Evolutionary conservation across 2,888 invertebrate species (phyloP).

Genomic region (Acronicta psi): DNA sequence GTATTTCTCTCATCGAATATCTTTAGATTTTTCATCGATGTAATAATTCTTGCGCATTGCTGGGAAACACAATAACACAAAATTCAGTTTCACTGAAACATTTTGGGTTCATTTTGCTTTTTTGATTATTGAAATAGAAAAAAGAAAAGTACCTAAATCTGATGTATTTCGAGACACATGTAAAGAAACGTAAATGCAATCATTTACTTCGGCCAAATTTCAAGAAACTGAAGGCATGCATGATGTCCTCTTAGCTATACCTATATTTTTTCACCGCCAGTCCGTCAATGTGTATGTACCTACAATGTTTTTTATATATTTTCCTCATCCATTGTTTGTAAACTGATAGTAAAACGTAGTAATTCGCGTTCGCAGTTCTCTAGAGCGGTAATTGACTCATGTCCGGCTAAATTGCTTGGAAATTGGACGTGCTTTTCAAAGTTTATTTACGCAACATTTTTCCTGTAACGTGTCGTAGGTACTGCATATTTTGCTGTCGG

Average conservation of each 20-base stretch:
- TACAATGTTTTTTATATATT: constrained; percentile 24
- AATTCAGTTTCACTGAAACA: too few relatives aligned
- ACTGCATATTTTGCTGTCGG: too few relatives aligned
- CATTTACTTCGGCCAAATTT: too few relatives aligned
- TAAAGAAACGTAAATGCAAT: too few relatives aligned
- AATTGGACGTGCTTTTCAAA: constrained; percentile 6
- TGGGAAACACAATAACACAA: too few relatives aligned
- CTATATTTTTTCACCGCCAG: background rate
- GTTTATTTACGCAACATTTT: constrained; percentile 27
- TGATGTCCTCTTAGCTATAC: background rate
- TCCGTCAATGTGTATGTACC: background rate
- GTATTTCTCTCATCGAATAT: too few relatives aligned
- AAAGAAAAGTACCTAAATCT: too few relatives aligned
- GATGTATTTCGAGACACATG: too few relatives aligned
- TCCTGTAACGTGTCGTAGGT: constrained; percentile 15
- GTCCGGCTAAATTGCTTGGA: constrained; percentile 24
- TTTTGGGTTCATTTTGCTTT: too few relatives aligned
- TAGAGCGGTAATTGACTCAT: constrained; percentile 31
- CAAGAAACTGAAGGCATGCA: background rate
- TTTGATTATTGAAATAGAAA: too few relatives aligned
- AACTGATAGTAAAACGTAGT: constrained; percentile 41
- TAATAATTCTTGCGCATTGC: too few relatives aligned
- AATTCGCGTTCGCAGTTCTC: constrained; percentile 10
- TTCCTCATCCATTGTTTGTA: constrained; percentile 47
- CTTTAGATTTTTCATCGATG: too few relatives aligned